Percentiles rank a stretch among this genome's conserved stretches.
These are phyloP conservation scores for Patella ulyssiponensis DNA, from an alignment of 2,888 invertebrate species.

Conservation along the genomic window DNA sequence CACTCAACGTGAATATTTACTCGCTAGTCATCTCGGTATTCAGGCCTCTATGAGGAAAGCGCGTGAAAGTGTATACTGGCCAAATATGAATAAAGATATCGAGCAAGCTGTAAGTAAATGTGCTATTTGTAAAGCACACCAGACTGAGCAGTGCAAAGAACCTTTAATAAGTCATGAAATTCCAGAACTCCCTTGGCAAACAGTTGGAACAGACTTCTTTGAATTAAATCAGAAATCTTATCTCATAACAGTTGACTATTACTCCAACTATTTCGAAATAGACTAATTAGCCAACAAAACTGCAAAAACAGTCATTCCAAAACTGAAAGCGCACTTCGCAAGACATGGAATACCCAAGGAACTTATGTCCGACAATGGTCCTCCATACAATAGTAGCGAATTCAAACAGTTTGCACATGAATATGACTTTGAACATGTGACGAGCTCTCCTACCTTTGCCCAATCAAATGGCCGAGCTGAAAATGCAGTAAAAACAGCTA, in stretches of 20 bases:
- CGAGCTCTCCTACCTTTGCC: slow-evolving; percentile 19
- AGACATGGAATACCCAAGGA: slow-evolving; percentile 21
- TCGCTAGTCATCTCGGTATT: slow-evolving; percentile 12
- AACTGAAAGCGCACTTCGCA: slow-evolving; percentile 21
- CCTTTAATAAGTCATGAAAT: slow-evolving; percentile 15
- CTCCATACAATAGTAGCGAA: slow-evolving; percentile 11
- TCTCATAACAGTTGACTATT: slow-evolving; percentile 24
- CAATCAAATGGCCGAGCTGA: slow-evolving; percentile 16
- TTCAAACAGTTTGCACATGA: slow-evolving; percentile 14
- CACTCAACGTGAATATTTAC: neutral
- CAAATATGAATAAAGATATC: slow-evolving; percentile 19
- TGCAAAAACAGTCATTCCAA: slow-evolving; percentile 3
- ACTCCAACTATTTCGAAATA: slow-evolving; percentile 21
- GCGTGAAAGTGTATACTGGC: slow-evolving; percentile 19
- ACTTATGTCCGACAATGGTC: slow-evolving; percentile 16
- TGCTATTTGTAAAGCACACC: slow-evolving; percentile 15
- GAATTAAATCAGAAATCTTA: slow-evolving; percentile 5
- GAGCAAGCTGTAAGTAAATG: slow-evolving; percentile 1
- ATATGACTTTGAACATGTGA: slow-evolving; percentile 12
- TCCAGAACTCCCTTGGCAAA: slow-evolving; percentile 19
- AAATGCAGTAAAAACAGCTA: slow-evolving; percentile 3
- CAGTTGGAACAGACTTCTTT: slow-evolving; percentile 8
- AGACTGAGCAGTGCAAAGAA: slow-evolving; percentile 13
- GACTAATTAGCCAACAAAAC: slow-evolving; percentile 6
- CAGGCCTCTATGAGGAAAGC: slow-evolving; percentile 14